phyloP scores from a whole-genome alignment of 2,888 invertebrate genomes.

The Habroteleia sp. region DNA sequence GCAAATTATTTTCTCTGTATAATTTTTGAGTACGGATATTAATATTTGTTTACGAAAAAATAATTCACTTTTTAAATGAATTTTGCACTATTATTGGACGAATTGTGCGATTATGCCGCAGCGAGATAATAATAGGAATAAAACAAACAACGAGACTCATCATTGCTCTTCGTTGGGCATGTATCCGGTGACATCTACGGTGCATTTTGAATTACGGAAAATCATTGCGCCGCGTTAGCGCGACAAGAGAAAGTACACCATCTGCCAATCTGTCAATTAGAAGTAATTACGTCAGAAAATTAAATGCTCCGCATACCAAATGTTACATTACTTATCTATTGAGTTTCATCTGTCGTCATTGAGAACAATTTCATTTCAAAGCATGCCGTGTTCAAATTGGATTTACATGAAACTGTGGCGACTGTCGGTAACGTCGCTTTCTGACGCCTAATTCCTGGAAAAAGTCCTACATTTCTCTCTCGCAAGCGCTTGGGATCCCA shows the following conservation, averaged over 20 bases:
- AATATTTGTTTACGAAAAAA: too few species aligned
- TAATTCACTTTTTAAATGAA: too few species aligned
- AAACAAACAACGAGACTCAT: conserved; percentile 40
- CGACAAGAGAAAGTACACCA: conserved; percentile 51
- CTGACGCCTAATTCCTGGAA: too few species aligned
- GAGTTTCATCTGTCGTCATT: conserved; percentile 22
- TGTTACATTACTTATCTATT: conserved; percentile 13
- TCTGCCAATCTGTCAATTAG: conserved; percentile 34
- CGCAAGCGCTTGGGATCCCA: too few species aligned
- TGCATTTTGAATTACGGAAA: conserved; percentile 48
- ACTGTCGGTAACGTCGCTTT: too few species aligned
- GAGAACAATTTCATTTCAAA: background rate
- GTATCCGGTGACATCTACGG: conserved; percentile 47
- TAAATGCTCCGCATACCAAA: conserved; percentile 9
- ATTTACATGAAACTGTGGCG: too few species aligned
- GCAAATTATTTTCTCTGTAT: too few species aligned
- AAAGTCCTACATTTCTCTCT: too few species aligned
- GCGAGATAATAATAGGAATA: conserved; percentile 44
- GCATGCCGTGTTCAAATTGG: too few species aligned
- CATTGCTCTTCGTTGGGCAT: conserved; percentile 53
- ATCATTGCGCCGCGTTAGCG: conserved; percentile 43
- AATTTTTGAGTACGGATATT: too few species aligned
- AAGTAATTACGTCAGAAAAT: conserved; percentile 31
- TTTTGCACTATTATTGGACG: conserved; percentile 28
- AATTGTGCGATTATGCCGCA: conserved; percentile 22